Evolutionary conservation across 2,113 vertebrate genomes (phyloP).

Genomic region (Arenaria interpres): DNA sequence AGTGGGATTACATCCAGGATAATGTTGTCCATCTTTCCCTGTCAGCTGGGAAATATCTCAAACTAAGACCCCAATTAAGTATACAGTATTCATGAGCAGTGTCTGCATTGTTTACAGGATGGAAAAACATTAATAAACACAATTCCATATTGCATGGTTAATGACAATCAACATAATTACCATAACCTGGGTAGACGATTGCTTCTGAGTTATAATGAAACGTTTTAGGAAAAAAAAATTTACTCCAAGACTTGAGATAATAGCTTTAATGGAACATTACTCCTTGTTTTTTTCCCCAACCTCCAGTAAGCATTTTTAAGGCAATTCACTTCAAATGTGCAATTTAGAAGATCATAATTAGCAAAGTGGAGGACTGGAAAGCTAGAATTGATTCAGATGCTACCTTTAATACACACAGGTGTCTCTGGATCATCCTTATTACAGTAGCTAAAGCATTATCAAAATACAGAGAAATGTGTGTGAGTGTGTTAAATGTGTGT

Average conservation of each 20-base stretch:
- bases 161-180: background rate
- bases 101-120: background rate
- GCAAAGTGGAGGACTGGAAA: background rate
- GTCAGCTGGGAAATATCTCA: background rate
- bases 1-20: background rate
- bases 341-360: background rate
- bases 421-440: background rate
- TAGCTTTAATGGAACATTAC: background rate
- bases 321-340: background rate
- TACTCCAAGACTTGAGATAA: background rate
- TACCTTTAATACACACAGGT: background rate
- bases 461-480: background rate
- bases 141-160: background rate
- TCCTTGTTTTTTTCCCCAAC: background rate
- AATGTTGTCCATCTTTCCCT: background rate
- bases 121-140: background rate
- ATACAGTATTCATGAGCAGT: background rate
- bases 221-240: background rate
- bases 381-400: background rate
- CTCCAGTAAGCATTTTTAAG: background rate
- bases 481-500: background rate
- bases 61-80: background rate
- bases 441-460: background rate
- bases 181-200: background rate
- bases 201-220: background rate